A percentile compares a stretch with the other conserved stretches of the same genome.
Conservation (phyloP, 2,797 vertebrate species). For the Fistularia commersonii region DNA sequence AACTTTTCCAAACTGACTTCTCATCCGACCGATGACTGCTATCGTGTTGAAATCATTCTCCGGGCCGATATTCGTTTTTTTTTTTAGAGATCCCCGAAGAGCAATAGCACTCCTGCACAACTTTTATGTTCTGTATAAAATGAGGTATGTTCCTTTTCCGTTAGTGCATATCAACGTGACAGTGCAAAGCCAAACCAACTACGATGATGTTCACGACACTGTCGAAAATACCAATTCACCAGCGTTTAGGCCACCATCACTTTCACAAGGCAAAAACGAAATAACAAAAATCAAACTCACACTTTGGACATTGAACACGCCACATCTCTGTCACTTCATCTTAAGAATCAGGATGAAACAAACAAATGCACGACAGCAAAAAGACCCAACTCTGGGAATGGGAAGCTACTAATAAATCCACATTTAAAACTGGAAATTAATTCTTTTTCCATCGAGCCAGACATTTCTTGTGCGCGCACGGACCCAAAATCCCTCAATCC, state of each 20-base stretch:
- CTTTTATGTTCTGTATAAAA: slow-evolving; percentile 73
- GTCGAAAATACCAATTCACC: slow-evolving; percentile 55
- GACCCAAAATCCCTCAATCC: no score
- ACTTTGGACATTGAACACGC: slow-evolving; percentile 33
- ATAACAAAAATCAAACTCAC: slow-evolving; percentile 18
- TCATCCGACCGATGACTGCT: slow-evolving; percentile 30
- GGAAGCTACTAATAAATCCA: no score
- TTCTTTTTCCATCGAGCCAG: no score
- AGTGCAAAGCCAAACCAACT: slow-evolving; percentile 75
- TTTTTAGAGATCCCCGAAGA: slow-evolving; percentile 53
- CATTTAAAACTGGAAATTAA: no score
- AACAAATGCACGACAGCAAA: slow-evolving; percentile 3
- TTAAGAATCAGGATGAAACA: slow-evolving; percentile 40
- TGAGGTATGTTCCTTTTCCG: slow-evolving; percentile 77
- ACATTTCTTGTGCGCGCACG: no score
- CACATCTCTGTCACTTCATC: slow-evolving; percentile 44
- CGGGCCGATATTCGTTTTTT: slow-evolving; percentile 34
- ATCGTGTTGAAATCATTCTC: slow-evolving; percentile 29
- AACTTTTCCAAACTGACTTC: slow-evolving; percentile 33
- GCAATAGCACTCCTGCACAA: slow-evolving; percentile 58
- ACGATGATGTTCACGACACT: slow-evolving; percentile 52
- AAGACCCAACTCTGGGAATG: no score
- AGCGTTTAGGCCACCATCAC: slow-evolving; percentile 62
- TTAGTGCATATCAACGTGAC: slow-evolving; percentile 77
- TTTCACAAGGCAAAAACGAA: slow-evolving; percentile 61